phyloP scores from a whole-genome alignment of 2,797 vertebrate genomes.

The Cynodonichthys magdalenae region DNA sequence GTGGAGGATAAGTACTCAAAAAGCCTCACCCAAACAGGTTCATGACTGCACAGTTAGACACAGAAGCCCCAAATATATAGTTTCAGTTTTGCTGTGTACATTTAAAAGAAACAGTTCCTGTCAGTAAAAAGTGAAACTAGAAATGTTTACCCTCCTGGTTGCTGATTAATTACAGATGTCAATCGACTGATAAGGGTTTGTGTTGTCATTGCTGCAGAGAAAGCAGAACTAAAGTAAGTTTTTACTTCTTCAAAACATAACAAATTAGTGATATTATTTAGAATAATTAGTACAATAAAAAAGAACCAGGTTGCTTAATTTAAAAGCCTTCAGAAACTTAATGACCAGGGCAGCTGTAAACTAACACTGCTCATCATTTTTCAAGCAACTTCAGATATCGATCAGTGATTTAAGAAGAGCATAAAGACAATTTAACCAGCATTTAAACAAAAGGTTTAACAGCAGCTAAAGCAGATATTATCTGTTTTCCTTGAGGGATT shows the following conservation, averaged over 20 bases:
- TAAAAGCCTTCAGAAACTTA: not conserved
- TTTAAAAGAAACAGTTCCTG: not conserved
- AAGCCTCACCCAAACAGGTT: not conserved
- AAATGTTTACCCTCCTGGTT: conserved; percentile 12
- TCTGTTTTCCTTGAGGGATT: not conserved
- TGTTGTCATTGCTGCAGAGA: not conserved
- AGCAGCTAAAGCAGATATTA: conserved; percentile 5
- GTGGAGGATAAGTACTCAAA: too few relatives aligned
- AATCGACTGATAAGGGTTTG: not conserved
- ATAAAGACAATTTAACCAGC: too few relatives aligned
- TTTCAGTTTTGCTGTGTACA: not conserved
- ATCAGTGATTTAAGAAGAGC: too few relatives aligned
- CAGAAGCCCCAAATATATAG: not conserved
- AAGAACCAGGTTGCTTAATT: not conserved
- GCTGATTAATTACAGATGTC: conserved; percentile 19
- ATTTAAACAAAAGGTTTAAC: not conserved
- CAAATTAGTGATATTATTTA: not conserved
- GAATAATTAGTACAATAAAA: not conserved
- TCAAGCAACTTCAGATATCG: not conserved
- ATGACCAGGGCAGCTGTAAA: conserved; percentile 7
- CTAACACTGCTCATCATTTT: conserved; percentile 8
- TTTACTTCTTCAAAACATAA: not conserved
- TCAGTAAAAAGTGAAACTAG: conserved; percentile 30
- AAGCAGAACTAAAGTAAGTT: not conserved
- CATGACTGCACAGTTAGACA: not conserved